Base-by-base conservation (phyloP, 2,888 invertebrate genomes). In the Coleophora deauratella region DNA sequence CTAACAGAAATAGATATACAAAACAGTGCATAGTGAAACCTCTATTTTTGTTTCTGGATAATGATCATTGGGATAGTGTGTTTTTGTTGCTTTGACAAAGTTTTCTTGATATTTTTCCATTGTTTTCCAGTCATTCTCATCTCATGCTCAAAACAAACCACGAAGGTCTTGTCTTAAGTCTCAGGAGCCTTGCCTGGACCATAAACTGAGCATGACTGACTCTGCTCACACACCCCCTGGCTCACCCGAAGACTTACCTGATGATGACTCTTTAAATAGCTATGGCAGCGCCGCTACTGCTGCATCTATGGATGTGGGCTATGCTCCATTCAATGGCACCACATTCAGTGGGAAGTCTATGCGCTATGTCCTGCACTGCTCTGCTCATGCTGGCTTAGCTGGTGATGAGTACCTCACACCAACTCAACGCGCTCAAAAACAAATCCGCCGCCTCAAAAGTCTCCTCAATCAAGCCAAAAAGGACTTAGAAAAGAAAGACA, bases 341-440 rank as follows among this genome's bases (percentile, higher is more conserved):
- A 91, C 91, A 9, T 91, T 90, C 57, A 91, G 91, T 66, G 90
- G 90, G 7, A 81, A 90, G 38, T 90, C 89, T 45, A 90, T 90
- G 85, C 91, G 93, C 55, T 95, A 93, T 71, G 93, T 95, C 45
- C 90, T 95, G 37, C 95, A 95, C 70, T 95, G 95, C 69, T 93
- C 93, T 40, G 91, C 93, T 51, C 91, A 93, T 68, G 90, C 91
- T 4, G 91, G 91, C 1, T 89, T 91, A 37, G 91, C 92, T 37
- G 92, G 91, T 35, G 92, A 94, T 46, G 93, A 95, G 59, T 96
- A 96, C 72, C 87, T 95, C 43, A 96, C 96, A 39, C 96, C 96
- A 10, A 96, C 95, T 1, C 96, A 96, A 69, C 86, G 95, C 46
- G 94, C 94, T 9, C 92, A 94, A 59, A 88, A 91, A 53, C 94